Percentiles rank a stretch among this genome's conserved stretches.
Conservation (phyloP, 2,888 invertebrate genomes). For the Spilosoma lubricipeda region DNA sequence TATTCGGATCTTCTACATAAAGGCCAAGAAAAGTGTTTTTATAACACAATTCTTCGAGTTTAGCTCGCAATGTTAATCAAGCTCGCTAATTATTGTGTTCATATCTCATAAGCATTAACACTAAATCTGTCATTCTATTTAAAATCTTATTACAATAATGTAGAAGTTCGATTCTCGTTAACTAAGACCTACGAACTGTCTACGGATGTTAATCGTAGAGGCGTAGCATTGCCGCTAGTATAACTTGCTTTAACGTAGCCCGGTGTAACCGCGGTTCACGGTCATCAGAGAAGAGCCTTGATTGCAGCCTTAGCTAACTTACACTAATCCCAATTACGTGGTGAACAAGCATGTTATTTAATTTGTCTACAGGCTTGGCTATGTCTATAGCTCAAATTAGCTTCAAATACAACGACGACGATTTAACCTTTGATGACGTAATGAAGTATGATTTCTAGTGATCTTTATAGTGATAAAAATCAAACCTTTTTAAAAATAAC, state of each 20-base stretch:
- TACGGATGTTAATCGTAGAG: slow-evolving; percentile 51
- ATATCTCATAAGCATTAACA: slow-evolving; percentile 38
- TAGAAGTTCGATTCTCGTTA: slow-evolving; percentile 49
- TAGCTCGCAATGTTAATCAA: slow-evolving; percentile 57
- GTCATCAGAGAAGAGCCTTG: slow-evolving; percentile 72
- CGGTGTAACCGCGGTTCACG: slow-evolving; percentile 72
- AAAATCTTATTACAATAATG: slow-evolving; percentile 38
- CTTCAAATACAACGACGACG: neutral
- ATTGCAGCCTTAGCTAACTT: slow-evolving; percentile 66
- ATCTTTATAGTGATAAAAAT: too few species aligned
- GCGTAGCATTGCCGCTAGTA: slow-evolving; percentile 60
- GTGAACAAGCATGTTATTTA: slow-evolving; percentile 11
- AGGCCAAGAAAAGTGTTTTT: neutral
- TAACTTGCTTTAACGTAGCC: slow-evolving; percentile 60
- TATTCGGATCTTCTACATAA: neutral
- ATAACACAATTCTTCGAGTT: slow-evolving; percentile 33
- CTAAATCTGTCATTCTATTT: slow-evolving; percentile 40
- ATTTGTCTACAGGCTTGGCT: neutral
- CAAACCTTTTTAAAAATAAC: too few species aligned
- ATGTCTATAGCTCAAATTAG: neutral
- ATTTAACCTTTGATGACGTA: too few species aligned
- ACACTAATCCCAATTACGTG: slow-evolving; percentile 45
- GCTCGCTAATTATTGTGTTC: slow-evolving; percentile 52
- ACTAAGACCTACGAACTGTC: slow-evolving; percentile 47
- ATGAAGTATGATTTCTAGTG: neutral